Evolutionary conservation across 2,113 vertebrate genomes (phyloP), one percentile per base, ranked within the genome.

Genomic region (Galemys pyrenaicus): DNA sequence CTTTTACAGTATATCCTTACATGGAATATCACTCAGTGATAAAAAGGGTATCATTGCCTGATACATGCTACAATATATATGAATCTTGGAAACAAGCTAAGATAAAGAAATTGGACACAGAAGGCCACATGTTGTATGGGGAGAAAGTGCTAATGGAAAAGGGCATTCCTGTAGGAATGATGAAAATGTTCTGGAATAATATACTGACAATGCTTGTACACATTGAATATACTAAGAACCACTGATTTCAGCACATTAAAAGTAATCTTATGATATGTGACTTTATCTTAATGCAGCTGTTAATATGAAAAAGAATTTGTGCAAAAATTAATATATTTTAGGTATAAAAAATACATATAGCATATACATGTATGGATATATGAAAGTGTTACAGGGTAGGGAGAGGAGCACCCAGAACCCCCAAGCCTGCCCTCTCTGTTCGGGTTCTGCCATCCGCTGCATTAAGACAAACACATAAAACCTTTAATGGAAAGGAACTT

Each of bases 241-340:
- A 60, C 13, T n/a, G 8, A 74, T 68, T 26, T 10, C 2, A 32
- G 24, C 1, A 51, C 20, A 77, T 80, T 65, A 46, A 67, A 88
- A n/a, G 58, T 51, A 32, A 70, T 12, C 39, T 83, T 84, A 35
- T 74, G 37, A 3, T 56, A 56, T 35, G 15, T 32, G 15, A 8
- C 89, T 75, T 41, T 65, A 71, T 65, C 28, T 92, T 70, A 85
- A 77, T 51, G n/a, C 30, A 41, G 8, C 19, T 83, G 8, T 81
- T 86, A 89, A 12, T 68, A 39, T 80, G 24, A 81, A 78, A 46
- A 85, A 68, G 60, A 85, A 79, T n/a, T 83, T 81, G 78, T 88
- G 5, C 35, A 75, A 24, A 88, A 84, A 41, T 67, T 3, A 87
- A 74, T 75, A 70, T 32, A 62, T 32, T 60, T 62, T 87, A 81